These are phyloP conservation scores for Phyllotis vaccarum DNA, from an alignment of 2,797 vertebrate species.

Conservation along the genomic window DNA sequence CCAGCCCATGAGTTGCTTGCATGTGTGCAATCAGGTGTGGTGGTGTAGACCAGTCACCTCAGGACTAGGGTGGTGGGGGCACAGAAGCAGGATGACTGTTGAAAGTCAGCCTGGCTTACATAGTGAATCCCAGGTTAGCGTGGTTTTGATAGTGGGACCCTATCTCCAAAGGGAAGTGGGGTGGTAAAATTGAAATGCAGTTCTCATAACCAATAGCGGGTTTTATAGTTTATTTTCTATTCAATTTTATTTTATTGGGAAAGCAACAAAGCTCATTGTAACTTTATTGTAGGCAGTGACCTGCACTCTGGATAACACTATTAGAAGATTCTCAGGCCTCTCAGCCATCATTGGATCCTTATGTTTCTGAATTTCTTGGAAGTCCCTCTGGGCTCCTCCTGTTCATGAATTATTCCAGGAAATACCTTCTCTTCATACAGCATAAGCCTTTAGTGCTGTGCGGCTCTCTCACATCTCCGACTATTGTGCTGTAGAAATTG, in stretches of 20 bases:
- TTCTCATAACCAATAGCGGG: background rate
- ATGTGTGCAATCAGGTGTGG: background rate
- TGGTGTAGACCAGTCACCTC: background rate
- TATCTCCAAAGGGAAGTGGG: background rate
- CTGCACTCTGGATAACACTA: constrained; percentile 30
- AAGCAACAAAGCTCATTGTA: background rate
- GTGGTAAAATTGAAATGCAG: background rate
- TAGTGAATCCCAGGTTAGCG: background rate
- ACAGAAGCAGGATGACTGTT: background rate
- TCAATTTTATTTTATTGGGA: constrained; percentile 45
- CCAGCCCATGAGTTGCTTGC: background rate
- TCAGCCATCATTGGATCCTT: constrained; percentile 15
- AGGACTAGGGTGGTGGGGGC: background rate
- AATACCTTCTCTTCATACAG: constrained; percentile 37
- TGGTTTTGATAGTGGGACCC: background rate
- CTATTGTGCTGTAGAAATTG: constrained; percentile 3
- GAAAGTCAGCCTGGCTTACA: background rate
- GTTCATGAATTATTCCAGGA: constrained; percentile 29
- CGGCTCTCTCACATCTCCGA: background rate
- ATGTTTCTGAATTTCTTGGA: constrained; percentile 51
- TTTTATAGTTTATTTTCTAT: constrained; percentile 32
- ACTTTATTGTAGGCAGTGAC: background rate
- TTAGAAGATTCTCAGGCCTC: background rate
- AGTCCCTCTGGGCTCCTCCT: background rate
- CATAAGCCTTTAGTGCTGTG: constrained; percentile 13